phyloP scores from a whole-genome alignment of 2,888 invertebrate species.

The Molorchus minor region DNA sequence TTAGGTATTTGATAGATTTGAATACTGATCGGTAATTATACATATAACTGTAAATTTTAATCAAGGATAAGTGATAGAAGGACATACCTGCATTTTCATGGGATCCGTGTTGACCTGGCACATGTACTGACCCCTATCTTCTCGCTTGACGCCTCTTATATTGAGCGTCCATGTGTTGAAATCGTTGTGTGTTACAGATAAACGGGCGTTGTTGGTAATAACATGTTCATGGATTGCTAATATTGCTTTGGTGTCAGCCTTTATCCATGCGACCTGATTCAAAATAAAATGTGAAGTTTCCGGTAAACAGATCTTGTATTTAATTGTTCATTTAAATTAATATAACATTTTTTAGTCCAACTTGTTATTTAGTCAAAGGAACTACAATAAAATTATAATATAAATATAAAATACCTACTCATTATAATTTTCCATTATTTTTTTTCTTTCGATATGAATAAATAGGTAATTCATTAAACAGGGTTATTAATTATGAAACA shows the following conservation, averaged over 20 bases:
- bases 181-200: conserved; percentile 91
- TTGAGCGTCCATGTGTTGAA: conserved; percentile 93
- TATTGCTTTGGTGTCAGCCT: conserved; percentile 92
- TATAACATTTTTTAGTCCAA: too few relatives aligned
- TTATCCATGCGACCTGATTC: conserved; percentile 91
- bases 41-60: background rate
- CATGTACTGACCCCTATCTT: conserved; percentile 92
- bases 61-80: background rate
- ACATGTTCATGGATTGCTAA: conserved; percentile 93
- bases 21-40: too few relatives aligned
- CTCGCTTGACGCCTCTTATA: conserved; percentile 83
- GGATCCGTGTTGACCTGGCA: conserved; percentile 95
- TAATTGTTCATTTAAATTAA: conserved; percentile 46
- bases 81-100: conserved; percentile 90
- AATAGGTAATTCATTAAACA: too few relatives aligned
- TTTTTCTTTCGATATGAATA: too few relatives aligned
- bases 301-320: conserved; percentile 45
- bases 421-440: too few relatives aligned
- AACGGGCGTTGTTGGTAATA: conserved; percentile 90
- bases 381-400: too few relatives aligned
- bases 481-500: too few relatives aligned
- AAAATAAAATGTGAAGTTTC: conserved; percentile 52
- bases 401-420: too few relatives aligned
- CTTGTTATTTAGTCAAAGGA: too few relatives aligned
- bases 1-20: too few relatives aligned